Evolutionary conservation across 35 echinoderm and acorn worm genomes (phyloP), one percentile per base, ranked within the genome.

Genomic region (Ophiothrix spiculata): DNA sequence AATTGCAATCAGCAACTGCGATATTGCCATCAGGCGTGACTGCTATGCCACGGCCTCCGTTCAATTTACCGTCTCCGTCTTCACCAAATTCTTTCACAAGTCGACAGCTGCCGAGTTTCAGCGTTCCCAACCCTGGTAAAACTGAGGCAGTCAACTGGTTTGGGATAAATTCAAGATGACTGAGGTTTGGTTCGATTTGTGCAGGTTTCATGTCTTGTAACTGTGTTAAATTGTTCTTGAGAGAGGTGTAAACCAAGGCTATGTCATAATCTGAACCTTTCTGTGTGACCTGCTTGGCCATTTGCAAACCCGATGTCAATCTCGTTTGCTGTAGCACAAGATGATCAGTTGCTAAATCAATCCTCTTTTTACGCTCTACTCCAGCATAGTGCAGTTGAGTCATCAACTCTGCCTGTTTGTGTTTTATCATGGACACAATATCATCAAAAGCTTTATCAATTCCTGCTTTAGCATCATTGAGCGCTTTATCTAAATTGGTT

Each of bases 391-490:
- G 60, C 29, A 69, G 25, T 25, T 69, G 60, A 4, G 60, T 69
- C 2, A 28, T 25, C 25, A 69, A n/a, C 3, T 69, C 60, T 69
- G 60, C 60, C 29, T 69, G 60, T 28, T 69, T 69, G 25, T 25
- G 17, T 69, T 69, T 69, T 28, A 69, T 25, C 60, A 69, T 69
- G 3, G 60, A 69, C 60, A 69, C 60, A 15, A 69, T 6, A 12
- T 28, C 60, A 69, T 69, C 29, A 28, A 69, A 69, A 69, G 60
- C 60, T n/a, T 69, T 69, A 28, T 69, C 60, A 69, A 69, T 69
- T 69, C 10, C 60, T 12, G 60, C 25, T 69, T 69, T 69, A 2
- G 60, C 60, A 25, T 69, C 60, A 69, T 69, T 69, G 1, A 69
- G 23, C 3, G 60, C 60, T 69, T 25, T 69, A 28, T 69, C 25